Evolutionary conservation across 2,888 invertebrate genomes (phyloP).

Genomic region (Caenorhabditis angaria): DNA sequence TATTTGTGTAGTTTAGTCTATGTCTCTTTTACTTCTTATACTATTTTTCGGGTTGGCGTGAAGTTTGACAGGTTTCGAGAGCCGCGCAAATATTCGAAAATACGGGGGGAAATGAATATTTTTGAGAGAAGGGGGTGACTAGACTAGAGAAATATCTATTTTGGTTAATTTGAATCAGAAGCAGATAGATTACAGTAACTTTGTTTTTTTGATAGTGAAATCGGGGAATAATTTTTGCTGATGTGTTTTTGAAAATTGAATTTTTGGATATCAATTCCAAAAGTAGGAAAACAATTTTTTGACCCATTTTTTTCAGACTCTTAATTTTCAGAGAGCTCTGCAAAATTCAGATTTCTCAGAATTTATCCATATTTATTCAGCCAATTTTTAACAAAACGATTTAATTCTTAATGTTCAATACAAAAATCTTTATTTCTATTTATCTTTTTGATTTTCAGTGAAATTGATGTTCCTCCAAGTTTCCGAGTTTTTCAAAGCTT

Average conservation of each 20-base stretch:
- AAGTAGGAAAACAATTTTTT: no score
- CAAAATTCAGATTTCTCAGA: not conserved
- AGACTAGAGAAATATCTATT: no score
- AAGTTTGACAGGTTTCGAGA: conserved; percentile 1
- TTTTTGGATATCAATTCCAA: no score
- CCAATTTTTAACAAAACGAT: not conserved
- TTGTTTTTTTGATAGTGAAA: no score
- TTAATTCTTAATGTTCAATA: not conserved
- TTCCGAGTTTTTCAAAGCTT: not conserved
- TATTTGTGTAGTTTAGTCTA: not conserved
- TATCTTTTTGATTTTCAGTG: not conserved
- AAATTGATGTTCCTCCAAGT: not conserved
- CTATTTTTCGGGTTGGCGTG: not conserved
- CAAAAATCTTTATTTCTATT: not conserved
- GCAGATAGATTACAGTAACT: no score
- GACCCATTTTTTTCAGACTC: no score
- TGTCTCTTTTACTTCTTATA: not conserved
- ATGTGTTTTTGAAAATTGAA: no score
- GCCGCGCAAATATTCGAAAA: not conserved
- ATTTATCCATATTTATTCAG: not conserved
- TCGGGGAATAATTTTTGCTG: no score
- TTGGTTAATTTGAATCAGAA: no score
- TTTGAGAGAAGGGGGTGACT: no score
- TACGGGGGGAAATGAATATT: no score
- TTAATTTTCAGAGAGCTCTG: no score